Evolutionary conservation across 2,888 invertebrate species (phyloP).

Genomic region (Syrista parreyssii): DNA sequence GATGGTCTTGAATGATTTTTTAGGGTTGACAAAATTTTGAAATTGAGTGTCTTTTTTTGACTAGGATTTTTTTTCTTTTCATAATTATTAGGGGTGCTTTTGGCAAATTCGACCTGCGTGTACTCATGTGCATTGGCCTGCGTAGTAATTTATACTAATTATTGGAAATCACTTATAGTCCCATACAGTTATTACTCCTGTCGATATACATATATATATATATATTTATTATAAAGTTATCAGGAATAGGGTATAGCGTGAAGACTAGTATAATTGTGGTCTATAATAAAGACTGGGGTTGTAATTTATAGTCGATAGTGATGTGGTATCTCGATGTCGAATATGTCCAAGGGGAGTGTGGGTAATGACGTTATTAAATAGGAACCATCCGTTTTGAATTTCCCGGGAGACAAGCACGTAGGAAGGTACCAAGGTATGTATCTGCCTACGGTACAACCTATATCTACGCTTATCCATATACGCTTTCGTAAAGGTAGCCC

Average conservation of each 20-base stretch:
- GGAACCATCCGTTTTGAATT: conserved; percentile 5
- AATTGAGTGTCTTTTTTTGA: too few relatives aligned
- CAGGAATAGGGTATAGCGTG: background rate
- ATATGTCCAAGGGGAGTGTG: background rate
- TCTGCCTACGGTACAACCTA: background rate
- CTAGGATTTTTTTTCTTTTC: too few relatives aligned
- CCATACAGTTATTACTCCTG: background rate
- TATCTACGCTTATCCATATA: background rate
- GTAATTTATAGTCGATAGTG: background rate
- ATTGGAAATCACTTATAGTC: background rate
- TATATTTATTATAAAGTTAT: background rate
- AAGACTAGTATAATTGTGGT: background rate
- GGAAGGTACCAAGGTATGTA: background rate
- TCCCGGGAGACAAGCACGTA: background rate
- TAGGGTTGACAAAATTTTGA: too few relatives aligned
- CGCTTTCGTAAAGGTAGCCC: conserved; percentile 6
- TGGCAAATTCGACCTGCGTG: too few relatives aligned
- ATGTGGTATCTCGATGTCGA: background rate
- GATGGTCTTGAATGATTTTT: too few relatives aligned
- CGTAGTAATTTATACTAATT: background rate
- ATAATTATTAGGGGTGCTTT: too few relatives aligned
- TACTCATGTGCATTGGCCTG: background rate
- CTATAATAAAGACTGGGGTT: background rate
- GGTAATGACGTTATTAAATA: conserved; percentile 17
- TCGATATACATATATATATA: too few relatives aligned